Percentiles rank a stretch among this genome's conserved stretches.
Conservation (phyloP, 2,113 vertebrate species). For the Centropus bengalensis region DNA sequence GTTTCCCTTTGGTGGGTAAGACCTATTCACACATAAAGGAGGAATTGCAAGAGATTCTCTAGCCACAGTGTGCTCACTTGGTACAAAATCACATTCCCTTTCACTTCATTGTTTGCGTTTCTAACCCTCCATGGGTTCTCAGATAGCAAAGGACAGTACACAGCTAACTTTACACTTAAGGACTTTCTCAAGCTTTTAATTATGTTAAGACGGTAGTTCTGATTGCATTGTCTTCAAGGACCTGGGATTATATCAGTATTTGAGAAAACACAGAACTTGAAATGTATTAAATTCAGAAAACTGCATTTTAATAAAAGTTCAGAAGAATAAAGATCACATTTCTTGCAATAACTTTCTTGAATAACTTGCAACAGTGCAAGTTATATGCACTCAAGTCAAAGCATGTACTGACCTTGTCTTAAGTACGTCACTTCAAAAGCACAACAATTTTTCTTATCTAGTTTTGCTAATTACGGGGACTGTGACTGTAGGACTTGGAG, state of each 20-base stretch:
- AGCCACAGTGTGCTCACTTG: rapidly evolving
- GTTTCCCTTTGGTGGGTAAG: not conserved
- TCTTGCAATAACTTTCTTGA: not conserved
- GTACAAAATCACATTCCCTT: not conserved
- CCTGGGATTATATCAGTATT: not conserved
- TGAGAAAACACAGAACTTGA: not conserved
- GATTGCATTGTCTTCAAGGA: not conserved
- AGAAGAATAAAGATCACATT: not conserved
- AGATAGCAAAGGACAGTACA: not conserved
- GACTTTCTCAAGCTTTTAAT: not conserved
- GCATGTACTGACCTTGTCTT: not conserved
- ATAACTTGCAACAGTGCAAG: not conserved
- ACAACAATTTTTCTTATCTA: not conserved
- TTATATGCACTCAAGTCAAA: not conserved
- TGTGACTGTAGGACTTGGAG: not conserved
- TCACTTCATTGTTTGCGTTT: not conserved
- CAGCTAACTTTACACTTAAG: not conserved
- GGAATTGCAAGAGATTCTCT: not conserved
- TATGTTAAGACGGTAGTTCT: not conserved
- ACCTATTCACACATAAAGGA: not conserved
- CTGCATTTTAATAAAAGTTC: not conserved
- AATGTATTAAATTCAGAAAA: not conserved
- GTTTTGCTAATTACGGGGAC: not conserved
- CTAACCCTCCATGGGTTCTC: not conserved
- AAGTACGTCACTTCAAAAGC: not conserved